Conservation (phyloP, 2,113 vertebrate genomes). For the Microtus oregoni region DNA sequence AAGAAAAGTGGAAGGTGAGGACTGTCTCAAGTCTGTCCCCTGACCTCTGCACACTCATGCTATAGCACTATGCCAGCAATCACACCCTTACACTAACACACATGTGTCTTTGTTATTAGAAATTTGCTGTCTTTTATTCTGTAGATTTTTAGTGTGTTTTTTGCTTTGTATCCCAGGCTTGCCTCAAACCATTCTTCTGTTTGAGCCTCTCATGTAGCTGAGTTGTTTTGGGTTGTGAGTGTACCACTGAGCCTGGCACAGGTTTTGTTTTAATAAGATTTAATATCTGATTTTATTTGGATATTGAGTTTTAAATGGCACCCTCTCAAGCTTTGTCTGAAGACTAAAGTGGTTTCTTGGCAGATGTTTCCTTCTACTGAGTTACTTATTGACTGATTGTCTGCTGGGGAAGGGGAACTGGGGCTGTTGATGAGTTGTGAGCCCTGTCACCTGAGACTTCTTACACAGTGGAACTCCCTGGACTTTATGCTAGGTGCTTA, state of each 20-base stretch:
- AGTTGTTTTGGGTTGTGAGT: background rate
- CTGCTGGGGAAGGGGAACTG: fast-evolving
- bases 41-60: no score
- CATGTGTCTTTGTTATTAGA: background rate
- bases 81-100: background rate
- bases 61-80: background rate
- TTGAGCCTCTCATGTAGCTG: background rate
- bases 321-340: conserved; percentile 17
- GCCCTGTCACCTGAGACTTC: no score
- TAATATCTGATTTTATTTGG: conserved; percentile 45
- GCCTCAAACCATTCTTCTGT: background rate
- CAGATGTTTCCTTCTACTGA: background rate
- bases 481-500: background rate
- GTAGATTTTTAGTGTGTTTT: background rate
- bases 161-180: background rate
- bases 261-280: conserved; percentile 37
- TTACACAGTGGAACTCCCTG: background rate
- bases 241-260: background rate
- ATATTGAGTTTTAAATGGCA: background rate
- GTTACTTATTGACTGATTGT: background rate
- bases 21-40: background rate
- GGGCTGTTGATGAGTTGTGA: background rate
- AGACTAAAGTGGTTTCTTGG: conserved; percentile 62
- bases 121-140: background rate
- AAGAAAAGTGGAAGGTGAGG: background rate